phyloP scores from a whole-genome alignment of 2,113 vertebrate species.

The Micromys minutus region DNA sequence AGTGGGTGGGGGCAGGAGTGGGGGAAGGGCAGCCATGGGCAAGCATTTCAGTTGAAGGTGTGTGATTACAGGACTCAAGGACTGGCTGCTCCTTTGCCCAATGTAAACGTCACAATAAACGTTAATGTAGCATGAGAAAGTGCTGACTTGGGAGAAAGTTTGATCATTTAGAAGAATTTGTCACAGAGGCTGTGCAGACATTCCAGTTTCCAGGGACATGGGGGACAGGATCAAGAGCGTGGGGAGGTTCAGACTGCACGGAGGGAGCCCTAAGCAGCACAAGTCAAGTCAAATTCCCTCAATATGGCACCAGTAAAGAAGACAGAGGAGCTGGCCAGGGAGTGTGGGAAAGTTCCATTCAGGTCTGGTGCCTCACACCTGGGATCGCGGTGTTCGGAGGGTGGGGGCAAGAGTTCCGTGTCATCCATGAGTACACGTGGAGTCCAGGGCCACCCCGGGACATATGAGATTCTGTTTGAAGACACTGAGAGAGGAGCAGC shows the following conservation, averaged over 20 bases:
- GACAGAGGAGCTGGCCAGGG: background rate
- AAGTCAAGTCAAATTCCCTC: constrained; percentile 4
- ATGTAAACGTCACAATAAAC: constrained; percentile 80
- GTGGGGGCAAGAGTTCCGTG: no score
- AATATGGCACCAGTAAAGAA: background rate
- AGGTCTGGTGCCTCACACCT: background rate
- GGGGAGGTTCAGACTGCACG: no score
- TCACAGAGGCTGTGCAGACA: constrained; percentile 49
- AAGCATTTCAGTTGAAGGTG: constrained; percentile 18
- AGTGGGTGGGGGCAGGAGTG: background rate
- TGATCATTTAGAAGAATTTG: constrained; percentile 62
- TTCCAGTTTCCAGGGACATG: background rate
- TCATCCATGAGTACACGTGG: background rate
- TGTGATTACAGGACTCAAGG: constrained; percentile 36
- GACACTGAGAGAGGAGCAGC: background rate
- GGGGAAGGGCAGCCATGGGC: background rate
- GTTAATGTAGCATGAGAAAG: constrained; percentile 78
- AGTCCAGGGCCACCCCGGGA: background rate
- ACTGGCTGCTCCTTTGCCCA: constrained; percentile 68
- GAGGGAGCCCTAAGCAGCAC: background rate
- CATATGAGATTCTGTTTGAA: background rate
- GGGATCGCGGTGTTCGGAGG: background rate
- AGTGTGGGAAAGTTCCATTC: background rate
- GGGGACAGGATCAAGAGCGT: background rate
- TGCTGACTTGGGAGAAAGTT: constrained; percentile 76